Percentiles rank a stretch among this genome's conserved stretches.
Conservation (phyloP, 2,113 vertebrate genomes). For the Struthio camelus region DNA sequence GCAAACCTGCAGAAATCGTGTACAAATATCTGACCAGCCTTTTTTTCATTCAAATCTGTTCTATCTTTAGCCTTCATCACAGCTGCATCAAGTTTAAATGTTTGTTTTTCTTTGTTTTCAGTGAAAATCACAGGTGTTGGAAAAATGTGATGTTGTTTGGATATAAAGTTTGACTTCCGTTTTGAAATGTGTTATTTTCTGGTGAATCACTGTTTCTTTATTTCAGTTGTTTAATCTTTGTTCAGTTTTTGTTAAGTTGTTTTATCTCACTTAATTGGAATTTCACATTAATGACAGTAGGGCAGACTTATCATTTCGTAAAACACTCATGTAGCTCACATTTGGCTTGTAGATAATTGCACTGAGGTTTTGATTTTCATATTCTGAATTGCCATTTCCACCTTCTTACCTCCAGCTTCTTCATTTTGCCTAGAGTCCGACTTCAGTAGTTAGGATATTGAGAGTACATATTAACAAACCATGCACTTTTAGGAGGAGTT, state of each 20-base stretch:
- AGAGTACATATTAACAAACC: conserved; percentile 40
- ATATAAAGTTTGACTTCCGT: not conserved
- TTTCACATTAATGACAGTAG: not conserved
- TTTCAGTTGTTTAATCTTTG: not conserved
- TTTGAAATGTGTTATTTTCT: not conserved
- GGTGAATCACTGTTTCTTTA: not conserved
- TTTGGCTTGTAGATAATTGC: not conserved
- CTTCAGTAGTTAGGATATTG: conserved; percentile 17
- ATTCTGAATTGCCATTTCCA: conserved; percentile 2
- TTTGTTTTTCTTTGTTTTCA: not conserved
- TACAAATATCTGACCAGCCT: not conserved
- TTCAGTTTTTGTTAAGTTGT: not conserved
- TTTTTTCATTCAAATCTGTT: not conserved
- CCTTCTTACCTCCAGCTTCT: not conserved
- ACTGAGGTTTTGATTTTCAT: not conserved
- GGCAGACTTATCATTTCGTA: not conserved
- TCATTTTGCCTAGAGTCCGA: conserved; percentile 6
- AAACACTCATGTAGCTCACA: not conserved
- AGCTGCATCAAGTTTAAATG: not conserved
- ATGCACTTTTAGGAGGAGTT: conserved; percentile 34
- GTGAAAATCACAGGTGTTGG: not conserved
- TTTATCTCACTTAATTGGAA: not conserved
- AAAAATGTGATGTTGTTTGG: not conserved
- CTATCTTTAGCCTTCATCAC: not conserved
- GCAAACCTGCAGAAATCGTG: not conserved